A percentile compares a stretch with the other conserved stretches of the same genome.
Evolutionary conservation across 2,888 invertebrate species (phyloP).

Genomic region (Fissipunctia ypsillon): DNA sequence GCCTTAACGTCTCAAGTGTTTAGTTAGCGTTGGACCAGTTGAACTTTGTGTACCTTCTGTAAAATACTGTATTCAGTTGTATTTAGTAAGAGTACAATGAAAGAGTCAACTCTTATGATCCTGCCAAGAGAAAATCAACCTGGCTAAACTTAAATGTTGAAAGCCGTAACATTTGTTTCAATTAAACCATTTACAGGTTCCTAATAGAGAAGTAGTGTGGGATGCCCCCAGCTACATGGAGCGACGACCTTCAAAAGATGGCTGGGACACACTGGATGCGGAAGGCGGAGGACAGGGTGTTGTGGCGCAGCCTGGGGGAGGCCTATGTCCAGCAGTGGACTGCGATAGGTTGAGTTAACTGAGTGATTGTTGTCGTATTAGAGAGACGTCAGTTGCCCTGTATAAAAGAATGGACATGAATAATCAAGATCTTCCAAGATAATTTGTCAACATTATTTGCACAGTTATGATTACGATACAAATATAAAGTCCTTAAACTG

Average conservation of each 20-base stretch:
- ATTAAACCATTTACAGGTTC: background rate
- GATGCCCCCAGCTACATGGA: background rate
- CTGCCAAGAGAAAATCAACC: background rate
- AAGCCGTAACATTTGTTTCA: background rate
- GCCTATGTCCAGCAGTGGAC: background rate
- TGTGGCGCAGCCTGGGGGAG: background rate
- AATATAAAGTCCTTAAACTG: constrained; percentile 19
- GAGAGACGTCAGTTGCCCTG: background rate
- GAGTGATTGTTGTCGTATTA: background rate
- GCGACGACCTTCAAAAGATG: too few species aligned
- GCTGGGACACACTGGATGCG: background rate
- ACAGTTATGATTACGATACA: background rate
- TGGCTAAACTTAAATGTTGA: background rate
- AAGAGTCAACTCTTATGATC: background rate
- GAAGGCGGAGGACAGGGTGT: background rate
- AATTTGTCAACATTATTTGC: background rate
- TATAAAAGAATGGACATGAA: background rate
- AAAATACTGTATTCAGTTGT: background rate
- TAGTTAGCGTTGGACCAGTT: constrained; percentile 5
- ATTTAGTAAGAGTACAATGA: background rate
- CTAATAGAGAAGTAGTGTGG: background rate
- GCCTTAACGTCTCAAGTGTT: constrained; percentile 5
- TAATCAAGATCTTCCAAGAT: background rate
- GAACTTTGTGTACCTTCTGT: constrained; percentile 17
- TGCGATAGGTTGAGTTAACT: background rate